phyloP scores from a whole-genome alignment of 2,113 vertebrate genomes.

The rabbit (Oryctolagus cuniculus) region DNA sequence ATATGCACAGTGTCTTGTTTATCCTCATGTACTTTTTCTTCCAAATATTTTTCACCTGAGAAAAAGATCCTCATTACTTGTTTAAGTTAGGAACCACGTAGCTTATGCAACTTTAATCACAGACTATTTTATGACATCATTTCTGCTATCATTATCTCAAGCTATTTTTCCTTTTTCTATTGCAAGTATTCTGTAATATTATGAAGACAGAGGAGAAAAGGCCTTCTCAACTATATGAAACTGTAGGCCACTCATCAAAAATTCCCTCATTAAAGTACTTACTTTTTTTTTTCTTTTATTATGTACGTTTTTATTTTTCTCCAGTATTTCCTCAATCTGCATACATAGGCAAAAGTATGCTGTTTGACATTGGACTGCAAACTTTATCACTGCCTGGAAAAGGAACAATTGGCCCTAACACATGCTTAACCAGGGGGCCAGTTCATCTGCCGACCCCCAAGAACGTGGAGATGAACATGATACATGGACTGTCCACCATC shows the following conservation, averaged over 20 bases:
- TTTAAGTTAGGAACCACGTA: background rate
- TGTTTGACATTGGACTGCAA: too few species aligned
- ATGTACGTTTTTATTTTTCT: too few species aligned
- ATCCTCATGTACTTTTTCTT: conserved; percentile 11
- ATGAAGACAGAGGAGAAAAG: background rate
- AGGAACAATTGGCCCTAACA: too few species aligned
- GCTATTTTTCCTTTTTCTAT: conserved; percentile 45
- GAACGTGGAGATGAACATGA: too few species aligned
- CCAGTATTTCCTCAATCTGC: too few species aligned
- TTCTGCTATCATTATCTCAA: background rate
- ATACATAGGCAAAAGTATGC: too few species aligned
- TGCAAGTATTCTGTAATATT: conserved; percentile 11
- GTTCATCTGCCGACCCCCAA: too few species aligned
- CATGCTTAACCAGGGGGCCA: too few species aligned
- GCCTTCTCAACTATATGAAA: background rate
- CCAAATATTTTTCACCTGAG: background rate
- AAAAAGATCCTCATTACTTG: background rate
- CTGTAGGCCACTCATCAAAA: background rate
- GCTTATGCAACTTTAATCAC: background rate
- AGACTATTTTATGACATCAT: background rate
- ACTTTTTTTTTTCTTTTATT: too few species aligned
- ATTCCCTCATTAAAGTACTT: background rate
- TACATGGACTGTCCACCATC: too few species aligned
- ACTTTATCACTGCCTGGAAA: too few species aligned
- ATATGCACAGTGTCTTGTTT: background rate